These are phyloP conservation scores for Lathronympha strigana DNA, from an alignment of 2,888 invertebrate genomes.

Conservation along the genomic window DNA sequence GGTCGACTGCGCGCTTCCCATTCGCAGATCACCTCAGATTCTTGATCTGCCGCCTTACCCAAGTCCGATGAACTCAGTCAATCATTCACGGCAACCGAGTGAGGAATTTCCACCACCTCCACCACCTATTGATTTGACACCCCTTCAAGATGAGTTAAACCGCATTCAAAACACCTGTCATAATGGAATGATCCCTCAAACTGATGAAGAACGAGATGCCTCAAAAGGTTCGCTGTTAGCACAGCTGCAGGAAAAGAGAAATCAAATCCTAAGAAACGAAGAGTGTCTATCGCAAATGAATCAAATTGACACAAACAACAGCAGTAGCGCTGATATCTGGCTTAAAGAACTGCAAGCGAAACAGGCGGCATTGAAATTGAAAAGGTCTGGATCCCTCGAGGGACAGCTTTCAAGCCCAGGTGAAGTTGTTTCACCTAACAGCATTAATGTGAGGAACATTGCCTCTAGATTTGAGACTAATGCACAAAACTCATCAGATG, in stretches of 20 bases:
- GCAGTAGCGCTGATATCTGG: constrained; percentile 86
- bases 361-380: constrained; percentile 84
- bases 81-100: constrained; percentile 93
- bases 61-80: constrained; percentile 89
- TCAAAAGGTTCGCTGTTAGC: constrained; percentile 81
- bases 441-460: constrained; percentile 88
- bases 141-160: constrained; percentile 85
- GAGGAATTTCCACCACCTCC: constrained; percentile 97
- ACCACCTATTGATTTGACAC: constrained; percentile 88
- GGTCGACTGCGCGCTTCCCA: constrained; percentile 84
- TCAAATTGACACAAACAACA: constrained; percentile 59
- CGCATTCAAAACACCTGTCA: constrained; percentile 68
- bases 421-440: constrained; percentile 58
- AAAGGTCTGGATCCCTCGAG: constrained; percentile 70
- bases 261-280: constrained; percentile 83
- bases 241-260: constrained; percentile 86
- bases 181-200: constrained; percentile 54
- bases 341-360: constrained; percentile 91
- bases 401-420: constrained; percentile 66
- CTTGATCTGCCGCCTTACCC: constrained; percentile 92
- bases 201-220: constrained; percentile 63
- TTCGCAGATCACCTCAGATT: constrained; percentile 71
- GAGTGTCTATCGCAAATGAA: constrained; percentile 62
- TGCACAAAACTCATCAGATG: constrained; percentile 61
- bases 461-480: constrained; percentile 90